Evolutionary conservation across 2,113 vertebrate genomes (phyloP).

Genomic region (Labeo rohita): DNA sequence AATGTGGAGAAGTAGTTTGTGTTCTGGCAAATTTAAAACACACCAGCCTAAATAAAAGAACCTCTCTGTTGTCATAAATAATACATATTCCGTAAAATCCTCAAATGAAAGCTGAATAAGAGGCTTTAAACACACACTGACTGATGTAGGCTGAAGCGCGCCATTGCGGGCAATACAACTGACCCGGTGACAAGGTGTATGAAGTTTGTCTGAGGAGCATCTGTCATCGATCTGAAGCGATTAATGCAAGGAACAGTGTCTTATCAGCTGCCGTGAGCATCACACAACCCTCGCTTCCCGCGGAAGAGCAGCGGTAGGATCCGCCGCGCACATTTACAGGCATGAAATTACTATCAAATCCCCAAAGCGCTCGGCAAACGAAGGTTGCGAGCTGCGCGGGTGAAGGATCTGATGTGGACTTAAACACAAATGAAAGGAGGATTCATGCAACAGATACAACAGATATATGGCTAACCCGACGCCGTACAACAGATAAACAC

Average conservation of each 20-base stretch:
- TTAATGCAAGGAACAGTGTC: slow-evolving; percentile 63
- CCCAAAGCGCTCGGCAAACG: slow-evolving; percentile 56
- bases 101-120: background rate
- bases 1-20: background rate
- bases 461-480: slow-evolving; percentile 15
- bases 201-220: slow-evolving; percentile 61
- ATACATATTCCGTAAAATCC: background rate
- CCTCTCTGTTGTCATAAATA: background rate
- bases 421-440: slow-evolving; percentile 37
- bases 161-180: slow-evolving; percentile 47
- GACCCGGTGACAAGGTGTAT: slow-evolving; percentile 59
- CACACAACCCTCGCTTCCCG: slow-evolving; percentile 65
- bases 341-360: slow-evolving; percentile 68
- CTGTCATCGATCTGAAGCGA: slow-evolving; percentile 66
- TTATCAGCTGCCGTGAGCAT: slow-evolving; percentile 68
- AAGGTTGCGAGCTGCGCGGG: slow-evolving; percentile 40
- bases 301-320: slow-evolving; percentile 56
- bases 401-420: slow-evolving; percentile 26
- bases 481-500: slow-evolving; percentile 28
- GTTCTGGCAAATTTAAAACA: slow-evolving; percentile 2
- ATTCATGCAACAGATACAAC: slow-evolving; percentile 37
- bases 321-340: slow-evolving; percentile 64
- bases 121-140: background rate
- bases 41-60: slow-evolving; percentile 1
- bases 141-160: background rate